Conservation (phyloP, 2,888 invertebrate species). For the Chymomyza amoena region DNA sequence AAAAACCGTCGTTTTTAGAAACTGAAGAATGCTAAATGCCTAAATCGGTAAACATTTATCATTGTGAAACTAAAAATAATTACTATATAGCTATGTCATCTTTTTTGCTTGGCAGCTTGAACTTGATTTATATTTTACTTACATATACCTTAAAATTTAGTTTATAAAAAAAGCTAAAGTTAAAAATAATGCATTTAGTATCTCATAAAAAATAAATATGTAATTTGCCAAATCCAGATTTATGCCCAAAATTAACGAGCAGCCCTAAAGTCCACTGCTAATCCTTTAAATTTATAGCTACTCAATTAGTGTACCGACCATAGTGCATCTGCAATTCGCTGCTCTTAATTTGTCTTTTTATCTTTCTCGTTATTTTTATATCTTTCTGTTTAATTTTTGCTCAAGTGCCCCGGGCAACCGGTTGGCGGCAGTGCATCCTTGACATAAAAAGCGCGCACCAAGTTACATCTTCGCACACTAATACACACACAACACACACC, state of each 20-base stretch:
- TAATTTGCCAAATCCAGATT: not conserved
- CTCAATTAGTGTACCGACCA: not conserved
- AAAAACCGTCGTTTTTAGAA: too few relatives aligned
- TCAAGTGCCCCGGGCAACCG: constrained; percentile 70
- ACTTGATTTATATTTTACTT: too few relatives aligned
- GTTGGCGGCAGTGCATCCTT: constrained; percentile 77
- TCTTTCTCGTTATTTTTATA: not conserved
- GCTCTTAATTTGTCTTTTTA: not conserved
- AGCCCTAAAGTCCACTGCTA: not conserved
- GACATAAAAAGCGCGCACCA: constrained; percentile 75
- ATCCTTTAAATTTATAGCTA: not conserved
- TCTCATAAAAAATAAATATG: too few relatives aligned
- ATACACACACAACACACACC: constrained; percentile 14
- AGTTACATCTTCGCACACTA: constrained; percentile 59
- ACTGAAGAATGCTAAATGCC: too few relatives aligned
- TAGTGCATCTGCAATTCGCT: not conserved
- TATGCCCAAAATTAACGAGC: not conserved
- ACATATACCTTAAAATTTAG: too few relatives aligned
- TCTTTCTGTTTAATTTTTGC: constrained; percentile 19
- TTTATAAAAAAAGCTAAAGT: too few relatives aligned
- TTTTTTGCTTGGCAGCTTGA: too few relatives aligned
- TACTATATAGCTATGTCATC: too few relatives aligned
- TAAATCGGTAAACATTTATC: too few relatives aligned
- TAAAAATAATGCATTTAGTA: too few relatives aligned
- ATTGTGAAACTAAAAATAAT: too few relatives aligned